Base-by-base conservation (phyloP, 2,113 vertebrate genomes). In the Anthoscopus minutus region DNA sequence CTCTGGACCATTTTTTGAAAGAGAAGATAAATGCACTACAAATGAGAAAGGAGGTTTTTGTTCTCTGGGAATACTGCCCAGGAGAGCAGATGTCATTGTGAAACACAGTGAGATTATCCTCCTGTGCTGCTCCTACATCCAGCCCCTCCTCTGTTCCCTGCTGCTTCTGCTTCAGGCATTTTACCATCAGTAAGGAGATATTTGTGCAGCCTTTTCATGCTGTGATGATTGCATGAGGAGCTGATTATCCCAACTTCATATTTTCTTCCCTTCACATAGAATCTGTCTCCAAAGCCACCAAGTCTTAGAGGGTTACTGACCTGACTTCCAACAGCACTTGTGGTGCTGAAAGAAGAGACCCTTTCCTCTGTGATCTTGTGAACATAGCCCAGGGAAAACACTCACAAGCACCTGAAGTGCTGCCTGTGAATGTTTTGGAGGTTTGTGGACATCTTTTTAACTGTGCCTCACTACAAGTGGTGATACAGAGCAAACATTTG, bases 61-160 rank as follows among this genome's bases (percentile, higher is more conserved):
- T 50, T 70, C n/a, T 73, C 50, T 88, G 87, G 78, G 62, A 89
- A 69, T 65, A 24, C 20, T 83, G 71, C 79, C 79, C 74, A 62
- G 58, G 66, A 86, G 71, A 86, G 71, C 42, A 86, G 79, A 58
- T 77, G 71, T 82, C 82, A 57, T 50, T 90, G 85, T 89, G 79
- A 78, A 93, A 62, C 42, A 45, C 38, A 51, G 28, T 11, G 28
- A 79, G 37, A 82, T 80, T 48, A 80, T 50, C 31, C 58, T 94
- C 3, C 0, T 3, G 1, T 44, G 51, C 42, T 69, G 40, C 58
- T 84, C 53, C 81, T 89, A 40, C 22, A 64, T 53, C 35, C 45
- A 86, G 61, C 18, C 23, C 50, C 22, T 92, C 25, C 56, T 91
- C 65, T 91, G 30, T n/a, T 76, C 53, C 70, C 53, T 74, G 65